A percentile compares a stretch with the other conserved stretches of the same genome.
These are phyloP conservation scores for Proterorhinus semilunaris DNA, from an alignment of 2,113 vertebrate genomes.

Conservation along the genomic window DNA sequence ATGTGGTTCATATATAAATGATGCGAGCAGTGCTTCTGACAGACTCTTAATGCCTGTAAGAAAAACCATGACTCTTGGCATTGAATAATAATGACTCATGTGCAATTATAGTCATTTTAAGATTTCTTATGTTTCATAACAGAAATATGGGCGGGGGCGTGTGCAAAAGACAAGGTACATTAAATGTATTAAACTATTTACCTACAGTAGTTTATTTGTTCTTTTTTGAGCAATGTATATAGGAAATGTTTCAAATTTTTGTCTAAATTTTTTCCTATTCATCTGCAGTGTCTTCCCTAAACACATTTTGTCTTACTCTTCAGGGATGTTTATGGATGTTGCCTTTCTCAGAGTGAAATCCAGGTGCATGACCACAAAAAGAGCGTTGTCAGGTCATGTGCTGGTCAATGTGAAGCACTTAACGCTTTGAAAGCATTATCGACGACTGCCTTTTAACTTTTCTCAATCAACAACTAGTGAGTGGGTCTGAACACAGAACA, in stretches of 20 bases:
- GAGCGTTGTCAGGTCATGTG: not conserved
- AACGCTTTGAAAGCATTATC: conserved; percentile 3
- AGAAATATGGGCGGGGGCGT: not conserved
- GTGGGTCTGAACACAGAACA: not conserved
- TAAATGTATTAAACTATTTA: not conserved
- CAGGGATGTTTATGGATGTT: not conserved
- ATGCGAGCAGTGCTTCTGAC: conserved; percentile 45
- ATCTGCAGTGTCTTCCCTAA: too few relatives aligned
- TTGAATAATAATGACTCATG: conserved; percentile 27
- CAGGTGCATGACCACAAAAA: not conserved
- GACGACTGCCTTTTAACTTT: not conserved
- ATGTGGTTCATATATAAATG: conserved; percentile 58
- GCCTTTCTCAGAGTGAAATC: not conserved
- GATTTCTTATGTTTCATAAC: conserved; percentile 33
- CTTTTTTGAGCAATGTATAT: not conserved
- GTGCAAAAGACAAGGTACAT: not conserved
- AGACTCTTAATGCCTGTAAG: conserved; percentile 34
- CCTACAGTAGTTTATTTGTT: not conserved
- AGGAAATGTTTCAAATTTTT: not conserved
- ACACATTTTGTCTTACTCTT: too few relatives aligned
- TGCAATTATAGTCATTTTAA: conserved; percentile 54
- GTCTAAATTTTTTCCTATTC: too few relatives aligned
- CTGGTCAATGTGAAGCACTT: conserved; percentile 1
- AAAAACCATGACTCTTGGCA: conserved; percentile 35
- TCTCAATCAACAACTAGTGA: not conserved